Evolutionary conservation across 2,888 invertebrate genomes (phyloP), one percentile per base, ranked within the genome.

Genomic region (Agonum fuliginosum): DNA sequence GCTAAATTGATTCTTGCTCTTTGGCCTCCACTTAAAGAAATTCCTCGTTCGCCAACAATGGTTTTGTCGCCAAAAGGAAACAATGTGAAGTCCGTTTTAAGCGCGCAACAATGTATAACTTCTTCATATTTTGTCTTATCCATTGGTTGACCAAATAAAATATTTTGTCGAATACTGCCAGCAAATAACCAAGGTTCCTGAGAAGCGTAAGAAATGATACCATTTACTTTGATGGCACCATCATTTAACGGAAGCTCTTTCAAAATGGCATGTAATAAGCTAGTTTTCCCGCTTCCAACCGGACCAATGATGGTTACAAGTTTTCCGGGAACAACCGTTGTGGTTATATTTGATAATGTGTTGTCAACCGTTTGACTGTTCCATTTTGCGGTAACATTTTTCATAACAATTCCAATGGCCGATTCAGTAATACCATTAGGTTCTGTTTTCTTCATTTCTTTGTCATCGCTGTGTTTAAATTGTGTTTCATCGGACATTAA

Each of bases 171-270:
- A 0, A 97, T 90, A 0, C 94, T 92, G 12, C 91, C 91, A 0
- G 92, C 92, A 84, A 94, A 94, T 0, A 94, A 90, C 97, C 97
- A 97, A 4, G 97, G 91, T 84, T 96, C 95, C 86, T 96, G 96
- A 80, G 93, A 90, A 0, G 95, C 94, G 85, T 96, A 97, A 22
- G 93, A 92, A 10, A 92, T 78, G 34, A 84, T 87, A 1, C 93
- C 96, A 69, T 89, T 89, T 10, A 94, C 88, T 72, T 89, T 87
- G 14, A 95, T 86, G 8, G 87, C 88, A 43, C 96, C 95, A 62
- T 85, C 83, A 3, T 87, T 86, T 5, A 90, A 83, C 3, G 89
- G 88, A 1, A 93, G 83, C 84, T 94, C 93, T 2, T 90, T 89
- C 3, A 97, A 87, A 70, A 97, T 89, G 0, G 93, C 92, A 81